These are phyloP conservation scores for Sphaerodactylus townsendi DNA, from an alignment of 2,113 vertebrate genomes.

Conservation along the genomic window DNA sequence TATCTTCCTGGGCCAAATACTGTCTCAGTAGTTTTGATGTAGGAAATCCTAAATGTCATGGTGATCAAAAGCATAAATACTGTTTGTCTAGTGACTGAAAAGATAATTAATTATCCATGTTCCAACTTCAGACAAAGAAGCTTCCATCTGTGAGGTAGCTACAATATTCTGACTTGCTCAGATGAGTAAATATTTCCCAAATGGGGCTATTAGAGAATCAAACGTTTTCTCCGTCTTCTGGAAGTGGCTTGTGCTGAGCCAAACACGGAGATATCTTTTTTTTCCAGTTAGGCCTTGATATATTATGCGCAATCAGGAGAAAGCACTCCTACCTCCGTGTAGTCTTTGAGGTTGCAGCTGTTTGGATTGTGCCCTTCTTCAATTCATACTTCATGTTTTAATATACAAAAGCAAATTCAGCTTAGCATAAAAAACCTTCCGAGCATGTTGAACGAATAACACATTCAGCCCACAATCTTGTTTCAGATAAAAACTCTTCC, in stretches of 20 bases:
- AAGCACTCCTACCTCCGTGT: neutral
- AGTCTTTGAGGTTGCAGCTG: neutral
- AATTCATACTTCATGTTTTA: neutral
- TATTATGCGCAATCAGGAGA: neutral
- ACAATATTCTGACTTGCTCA: neutral
- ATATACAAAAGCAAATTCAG: neutral
- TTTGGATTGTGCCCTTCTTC: neutral
- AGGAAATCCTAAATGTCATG: neutral
- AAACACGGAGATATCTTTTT: neutral
- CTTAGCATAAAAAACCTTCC: neutral
- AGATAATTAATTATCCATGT: neutral
- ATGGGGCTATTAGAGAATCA: neutral
- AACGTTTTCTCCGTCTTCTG: neutral
- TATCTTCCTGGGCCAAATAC: neutral
- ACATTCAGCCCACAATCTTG: neutral
- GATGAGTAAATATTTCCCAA: neutral
- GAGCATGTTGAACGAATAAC: neutral
- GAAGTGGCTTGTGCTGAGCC: neutral
- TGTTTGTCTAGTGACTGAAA: neutral
- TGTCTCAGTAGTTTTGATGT: neutral
- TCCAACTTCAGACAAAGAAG: neutral
- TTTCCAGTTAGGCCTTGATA: neutral
- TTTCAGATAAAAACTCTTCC: neutral
- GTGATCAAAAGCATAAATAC: neutral
- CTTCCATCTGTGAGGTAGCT: neutral